Evolutionary conservation across 2,797 vertebrate species (phyloP).

Genomic region (Orestias chungarensis): DNA sequence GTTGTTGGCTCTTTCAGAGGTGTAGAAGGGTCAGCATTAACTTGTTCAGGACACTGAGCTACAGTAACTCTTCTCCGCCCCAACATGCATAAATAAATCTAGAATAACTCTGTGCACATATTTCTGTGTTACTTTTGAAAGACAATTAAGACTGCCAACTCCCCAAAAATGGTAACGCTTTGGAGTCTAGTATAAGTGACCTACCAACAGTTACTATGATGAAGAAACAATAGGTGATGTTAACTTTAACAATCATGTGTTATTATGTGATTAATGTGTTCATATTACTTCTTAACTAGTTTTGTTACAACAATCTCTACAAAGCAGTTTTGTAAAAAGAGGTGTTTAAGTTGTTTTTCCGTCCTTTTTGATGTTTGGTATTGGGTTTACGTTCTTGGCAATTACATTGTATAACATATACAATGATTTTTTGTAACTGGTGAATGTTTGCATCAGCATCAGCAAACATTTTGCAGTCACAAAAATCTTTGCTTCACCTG

Average conservation of each 20-base stretch:
- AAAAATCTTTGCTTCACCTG: background rate
- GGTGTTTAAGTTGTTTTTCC: background rate
- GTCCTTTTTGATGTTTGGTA: background rate
- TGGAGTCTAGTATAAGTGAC: background rate
- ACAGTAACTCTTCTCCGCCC: background rate
- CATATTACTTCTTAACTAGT: background rate
- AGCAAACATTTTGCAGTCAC: background rate
- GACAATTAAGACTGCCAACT: background rate
- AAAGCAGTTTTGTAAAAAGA: background rate
- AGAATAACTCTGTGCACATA: background rate
- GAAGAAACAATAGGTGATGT: background rate
- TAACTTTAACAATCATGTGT: background rate
- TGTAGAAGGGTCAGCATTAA: too few species aligned
- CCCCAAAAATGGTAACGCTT: background rate
- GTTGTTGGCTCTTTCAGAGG: too few species aligned
- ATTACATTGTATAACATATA: background rate
- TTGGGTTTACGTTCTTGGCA: background rate
- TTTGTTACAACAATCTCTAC: too few species aligned
- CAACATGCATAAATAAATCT: background rate
- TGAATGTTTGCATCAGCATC: too few species aligned
- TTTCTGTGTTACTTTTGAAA: background rate
- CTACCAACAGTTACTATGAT: background rate
- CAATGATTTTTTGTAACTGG: background rate
- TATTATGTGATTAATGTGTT: background rate
- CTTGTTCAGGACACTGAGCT: background rate